A percentile compares a stretch with the other conserved stretches of the same genome.
Evolutionary conservation across 2,797 vertebrate species (phyloP).

Genomic region (Prunella strophiata): DNA sequence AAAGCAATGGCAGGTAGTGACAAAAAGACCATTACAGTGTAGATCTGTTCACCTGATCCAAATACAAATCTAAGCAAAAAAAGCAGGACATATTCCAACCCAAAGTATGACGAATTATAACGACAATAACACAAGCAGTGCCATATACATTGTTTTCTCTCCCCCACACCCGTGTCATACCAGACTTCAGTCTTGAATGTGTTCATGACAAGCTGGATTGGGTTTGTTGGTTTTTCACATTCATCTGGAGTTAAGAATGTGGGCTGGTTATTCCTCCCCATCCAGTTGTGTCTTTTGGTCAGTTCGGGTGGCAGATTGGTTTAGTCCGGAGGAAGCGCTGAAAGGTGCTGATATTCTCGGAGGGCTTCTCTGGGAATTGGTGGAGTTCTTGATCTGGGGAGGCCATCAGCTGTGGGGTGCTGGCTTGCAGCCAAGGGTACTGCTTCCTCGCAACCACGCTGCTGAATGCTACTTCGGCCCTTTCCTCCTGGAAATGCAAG

Average conservation of each 20-base stretch:
- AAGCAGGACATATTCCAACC: too few relatives aligned
- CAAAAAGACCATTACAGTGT: too few relatives aligned
- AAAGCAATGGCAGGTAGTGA: too few relatives aligned
- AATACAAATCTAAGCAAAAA: too few relatives aligned
- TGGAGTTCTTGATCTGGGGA: background rate
- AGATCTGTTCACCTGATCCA: too few relatives aligned
- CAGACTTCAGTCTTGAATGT: background rate
- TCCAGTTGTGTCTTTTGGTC: rapidly evolving
- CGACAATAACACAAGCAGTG: too few relatives aligned
- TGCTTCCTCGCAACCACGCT: background rate
- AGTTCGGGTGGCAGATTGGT: too few relatives aligned
- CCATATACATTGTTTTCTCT: too few relatives aligned
- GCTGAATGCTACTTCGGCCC: background rate
- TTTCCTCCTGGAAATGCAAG: too few relatives aligned
- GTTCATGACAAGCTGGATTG: background rate
- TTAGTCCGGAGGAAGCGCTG: background rate
- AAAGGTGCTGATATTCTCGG: background rate
- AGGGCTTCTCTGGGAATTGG: background rate
- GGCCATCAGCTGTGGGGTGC: background rate
- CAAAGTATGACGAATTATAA: too few relatives aligned
- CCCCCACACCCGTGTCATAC: background rate
- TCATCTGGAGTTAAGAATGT: background rate
- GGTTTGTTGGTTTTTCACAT: background rate
- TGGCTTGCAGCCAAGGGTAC: background rate
- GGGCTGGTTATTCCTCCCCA: background rate